Evolutionary conservation across 2,113 vertebrate genomes (phyloP), one percentile per base, ranked within the genome.

Genomic region (Sus scrofa): DNA sequence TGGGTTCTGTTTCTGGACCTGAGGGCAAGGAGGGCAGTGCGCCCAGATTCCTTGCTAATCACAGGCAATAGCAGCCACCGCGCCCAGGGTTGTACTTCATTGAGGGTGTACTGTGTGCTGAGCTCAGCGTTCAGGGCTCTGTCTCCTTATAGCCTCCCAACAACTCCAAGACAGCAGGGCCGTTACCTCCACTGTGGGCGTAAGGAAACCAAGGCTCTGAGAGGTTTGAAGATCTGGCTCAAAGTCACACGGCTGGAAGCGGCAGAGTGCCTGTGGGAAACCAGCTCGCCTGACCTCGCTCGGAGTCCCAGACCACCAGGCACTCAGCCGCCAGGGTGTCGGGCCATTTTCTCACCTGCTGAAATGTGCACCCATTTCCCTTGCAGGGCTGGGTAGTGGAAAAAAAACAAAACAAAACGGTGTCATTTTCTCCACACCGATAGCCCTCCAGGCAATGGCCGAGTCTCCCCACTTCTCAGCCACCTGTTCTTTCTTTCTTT

Each of bases 61-160:
- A 4, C 4, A 5, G 1, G 0, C 2, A 26, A 3, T 6, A 32
- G n/a, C 7, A 14, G 27, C 13, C 6, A 18, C 27, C 2, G 12
- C 32, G 10, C n/a, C 56, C 0, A 60, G n/a, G 68, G 16, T 10
- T 18, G 27, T 34, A 13, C 12, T 44, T n/a, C 4, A 3, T 0
- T 24, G 44, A 84, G 32, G 6, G 82, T 7, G 71, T 78, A 1
- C 1, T 52, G 8, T 32, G 37, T 32, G 70, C 63, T 71, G 9
- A n/a, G 26, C 92, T 82, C 60, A 14, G 20, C 26, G 13, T 22
- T 63, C 19, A 0, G 0, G 2, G 19, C 20, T 34, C 44, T 10
- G 34, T 30, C 81, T 90, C 86, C 63, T 39, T 18, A 26, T 3
- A 65, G 50, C 6, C 27, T 37, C 52, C 32, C 10, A 30, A 1